These are phyloP conservation scores for Hedya salicella DNA, from an alignment of 2,888 invertebrate genomes.

Conservation along the genomic window DNA sequence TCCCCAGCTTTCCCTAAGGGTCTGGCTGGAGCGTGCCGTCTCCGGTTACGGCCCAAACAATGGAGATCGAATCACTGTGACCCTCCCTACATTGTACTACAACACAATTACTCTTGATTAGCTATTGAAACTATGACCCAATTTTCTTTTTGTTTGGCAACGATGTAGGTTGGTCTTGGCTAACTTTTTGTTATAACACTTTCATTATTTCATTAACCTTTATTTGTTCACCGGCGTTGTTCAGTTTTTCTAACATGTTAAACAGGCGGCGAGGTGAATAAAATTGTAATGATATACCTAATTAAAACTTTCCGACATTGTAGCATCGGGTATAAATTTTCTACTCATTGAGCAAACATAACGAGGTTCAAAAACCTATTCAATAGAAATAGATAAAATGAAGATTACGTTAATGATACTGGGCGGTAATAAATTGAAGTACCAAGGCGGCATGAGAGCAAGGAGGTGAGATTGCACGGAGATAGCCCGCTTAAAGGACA, in stretches of 20 bases:
- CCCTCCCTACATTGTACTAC: slow-evolving; percentile 52
- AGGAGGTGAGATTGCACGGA: slow-evolving; percentile 67
- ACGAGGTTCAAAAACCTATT: slow-evolving; percentile 52
- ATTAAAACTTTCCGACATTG: slow-evolving; percentile 26
- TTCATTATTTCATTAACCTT: slow-evolving; percentile 41
- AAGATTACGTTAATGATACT: slow-evolving; percentile 70
- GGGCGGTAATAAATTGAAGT: slow-evolving; percentile 69
- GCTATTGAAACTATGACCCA: slow-evolving; percentile 62
- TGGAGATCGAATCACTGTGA: slow-evolving; percentile 48
- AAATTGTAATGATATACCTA: slow-evolving; percentile 28
- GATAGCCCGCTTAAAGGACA: slow-evolving; percentile 79
- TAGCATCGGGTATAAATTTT: slow-evolving; percentile 36
- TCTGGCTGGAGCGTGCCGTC: slow-evolving; percentile 44
- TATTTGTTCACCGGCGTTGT: slow-evolving; percentile 30
- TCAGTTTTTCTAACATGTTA: slow-evolving; percentile 31
- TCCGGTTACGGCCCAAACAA: slow-evolving; percentile 60
- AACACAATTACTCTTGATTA: slow-evolving; percentile 69
- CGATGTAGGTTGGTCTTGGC: slow-evolving; percentile 40
- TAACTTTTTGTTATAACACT: slow-evolving; percentile 43
- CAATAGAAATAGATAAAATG: slow-evolving; percentile 60
- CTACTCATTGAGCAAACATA: slow-evolving; percentile 45
- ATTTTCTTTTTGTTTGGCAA: slow-evolving; percentile 44
- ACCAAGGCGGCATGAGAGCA: slow-evolving; percentile 70
- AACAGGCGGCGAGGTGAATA: slow-evolving; percentile 29
- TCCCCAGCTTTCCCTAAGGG: slow-evolving; percentile 44